Evolutionary conservation across 2,888 invertebrate genomes (phyloP).

Genomic region (Drosophila mayaguana): DNA sequence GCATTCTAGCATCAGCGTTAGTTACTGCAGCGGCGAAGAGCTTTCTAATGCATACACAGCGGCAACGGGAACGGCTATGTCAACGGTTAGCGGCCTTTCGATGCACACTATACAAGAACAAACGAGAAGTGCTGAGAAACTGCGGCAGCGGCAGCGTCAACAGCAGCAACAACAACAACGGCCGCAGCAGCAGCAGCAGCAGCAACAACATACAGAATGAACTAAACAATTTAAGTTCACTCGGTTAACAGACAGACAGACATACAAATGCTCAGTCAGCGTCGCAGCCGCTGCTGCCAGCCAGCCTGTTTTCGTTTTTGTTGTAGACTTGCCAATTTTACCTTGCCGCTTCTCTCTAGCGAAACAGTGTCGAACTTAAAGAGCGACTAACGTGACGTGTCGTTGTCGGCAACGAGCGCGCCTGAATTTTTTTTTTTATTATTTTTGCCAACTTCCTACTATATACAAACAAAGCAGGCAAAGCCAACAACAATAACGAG

Average conservation of each 20-base stretch:
- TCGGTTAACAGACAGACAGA: constrained; percentile 66
- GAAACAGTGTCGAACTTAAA: constrained; percentile 75
- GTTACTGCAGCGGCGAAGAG: constrained; percentile 25
- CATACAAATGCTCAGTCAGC: constrained; percentile 35
- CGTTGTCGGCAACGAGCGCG: constrained; percentile 60
- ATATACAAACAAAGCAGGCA: constrained; percentile 45
- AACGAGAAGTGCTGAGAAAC: constrained; percentile 48
- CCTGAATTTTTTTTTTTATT: constrained; percentile 60
- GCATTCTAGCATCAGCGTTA: constrained; percentile 16
- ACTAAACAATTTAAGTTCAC: constrained; percentile 74
- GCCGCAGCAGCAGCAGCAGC: background rate
- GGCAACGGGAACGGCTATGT: background rate
- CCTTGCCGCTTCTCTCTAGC: constrained; percentile 68
- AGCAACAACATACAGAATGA: constrained; percentile 40
- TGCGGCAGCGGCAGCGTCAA: constrained; percentile 10
- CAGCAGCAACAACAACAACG: constrained; percentile 3
- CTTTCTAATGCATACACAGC: constrained; percentile 48
- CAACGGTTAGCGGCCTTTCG: constrained; percentile 48
- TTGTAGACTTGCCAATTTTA: constrained; percentile 71
- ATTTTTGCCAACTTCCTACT: constrained; percentile 67
- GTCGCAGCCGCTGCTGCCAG: constrained; percentile 31
- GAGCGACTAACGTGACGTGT: constrained; percentile 81
- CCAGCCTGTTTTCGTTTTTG: constrained; percentile 50
- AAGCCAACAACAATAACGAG: constrained; percentile 10
- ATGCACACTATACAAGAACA: constrained; percentile 35